Conservation (phyloP, 2,113 vertebrate species). For the Casuarius casuarius region DNA sequence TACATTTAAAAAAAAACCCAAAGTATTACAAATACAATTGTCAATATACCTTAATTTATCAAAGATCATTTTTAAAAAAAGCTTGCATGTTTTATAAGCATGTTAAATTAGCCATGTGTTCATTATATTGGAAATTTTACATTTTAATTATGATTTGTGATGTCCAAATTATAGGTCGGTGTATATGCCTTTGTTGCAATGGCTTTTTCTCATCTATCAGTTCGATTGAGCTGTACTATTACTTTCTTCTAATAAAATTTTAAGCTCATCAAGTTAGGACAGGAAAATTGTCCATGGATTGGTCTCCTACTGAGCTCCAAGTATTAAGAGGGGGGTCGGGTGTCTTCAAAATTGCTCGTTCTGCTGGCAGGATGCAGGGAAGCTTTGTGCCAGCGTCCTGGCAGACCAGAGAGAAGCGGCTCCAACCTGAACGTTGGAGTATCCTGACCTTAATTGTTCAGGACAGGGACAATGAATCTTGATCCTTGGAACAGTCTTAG, state of each 20-base stretch:
- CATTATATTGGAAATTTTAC: conserved; percentile 50
- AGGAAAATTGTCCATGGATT: conserved; percentile 63
- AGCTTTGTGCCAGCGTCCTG: conserved; percentile 3
- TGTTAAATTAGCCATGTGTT: conserved; percentile 52
- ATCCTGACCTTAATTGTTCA: conserved; percentile 67
- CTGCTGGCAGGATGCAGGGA: background rate
- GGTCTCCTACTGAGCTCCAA: conserved; percentile 45
- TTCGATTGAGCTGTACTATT: conserved; percentile 57
- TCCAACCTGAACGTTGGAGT: conserved; percentile 33
- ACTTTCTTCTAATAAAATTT: conserved; percentile 65
- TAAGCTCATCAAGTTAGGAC: conserved; percentile 55
- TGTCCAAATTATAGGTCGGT: conserved; percentile 59
- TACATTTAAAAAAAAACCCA: background rate
- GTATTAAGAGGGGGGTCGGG: background rate
- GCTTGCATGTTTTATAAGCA: conserved; percentile 52
- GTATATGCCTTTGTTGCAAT: conserved; percentile 31
- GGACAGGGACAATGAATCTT: conserved; percentile 68
- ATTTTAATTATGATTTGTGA: conserved; percentile 69
- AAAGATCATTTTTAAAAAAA: conserved; percentile 24
- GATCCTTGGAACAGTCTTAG: conserved; percentile 48
- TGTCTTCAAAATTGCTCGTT: conserved; percentile 23
- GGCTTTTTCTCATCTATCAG: conserved; percentile 42
- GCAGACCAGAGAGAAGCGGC: background rate
- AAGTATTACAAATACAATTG: background rate
- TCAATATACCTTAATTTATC: conserved; percentile 26